A percentile compares a stretch with the other conserved stretches of the same genome.
phyloP scores from a whole-genome alignment of 2,113 vertebrate genomes.

The Colius striatus region DNA sequence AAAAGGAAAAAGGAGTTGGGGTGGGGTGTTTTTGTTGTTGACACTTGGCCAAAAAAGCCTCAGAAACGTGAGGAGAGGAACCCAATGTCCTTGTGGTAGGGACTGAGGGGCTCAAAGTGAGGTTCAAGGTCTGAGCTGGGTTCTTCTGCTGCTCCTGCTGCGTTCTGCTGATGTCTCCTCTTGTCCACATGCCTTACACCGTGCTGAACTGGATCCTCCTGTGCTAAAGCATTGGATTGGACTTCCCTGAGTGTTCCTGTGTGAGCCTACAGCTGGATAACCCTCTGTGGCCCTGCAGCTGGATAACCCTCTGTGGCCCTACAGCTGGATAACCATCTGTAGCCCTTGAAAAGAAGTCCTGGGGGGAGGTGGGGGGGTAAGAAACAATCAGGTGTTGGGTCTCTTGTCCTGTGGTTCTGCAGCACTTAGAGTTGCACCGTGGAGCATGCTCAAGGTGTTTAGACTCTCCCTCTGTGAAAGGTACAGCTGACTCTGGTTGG shows the following conservation, averaged over 20 bases:
- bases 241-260: not conserved
- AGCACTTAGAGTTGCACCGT: not conserved
- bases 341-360: not conserved
- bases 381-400: not conserved
- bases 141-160: constrained; percentile 7
- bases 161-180: constrained; percentile 11
- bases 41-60: constrained; percentile 44
- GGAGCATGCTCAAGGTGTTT: not conserved
- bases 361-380: not conserved
- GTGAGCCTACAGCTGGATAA: not conserved
- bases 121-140: not conserved
- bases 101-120: constrained; percentile 22
- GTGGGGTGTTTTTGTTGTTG: not conserved
- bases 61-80: not conserved
- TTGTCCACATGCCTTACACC: constrained; percentile 65
- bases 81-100: not conserved
- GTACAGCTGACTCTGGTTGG: not conserved
- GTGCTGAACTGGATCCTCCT: constrained; percentile 3
- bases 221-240: not conserved
- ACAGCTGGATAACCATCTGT: not conserved
- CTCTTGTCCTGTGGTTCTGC: constrained; percentile 28
- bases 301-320: not conserved
- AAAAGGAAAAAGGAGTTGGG: constrained; percentile 17
- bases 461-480: not conserved
- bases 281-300: not conserved